Conservation (phyloP, 1,140 invertebrate genomes). For the Brachionus rotundiformis region DNA sequence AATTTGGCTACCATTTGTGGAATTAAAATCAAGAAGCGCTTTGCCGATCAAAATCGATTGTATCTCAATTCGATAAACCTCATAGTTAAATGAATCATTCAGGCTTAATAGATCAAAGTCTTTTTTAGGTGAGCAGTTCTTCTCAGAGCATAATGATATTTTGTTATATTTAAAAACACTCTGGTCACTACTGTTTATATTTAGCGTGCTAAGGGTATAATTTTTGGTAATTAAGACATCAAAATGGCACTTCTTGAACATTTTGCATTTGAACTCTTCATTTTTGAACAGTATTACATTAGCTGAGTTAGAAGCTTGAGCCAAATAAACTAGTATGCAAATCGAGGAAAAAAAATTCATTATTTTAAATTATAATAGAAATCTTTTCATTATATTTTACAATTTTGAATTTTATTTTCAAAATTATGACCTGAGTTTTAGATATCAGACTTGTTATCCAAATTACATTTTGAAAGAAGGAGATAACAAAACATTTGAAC, state of each 20-base stretch:
- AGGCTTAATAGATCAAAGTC: background rate
- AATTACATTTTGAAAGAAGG: background rate
- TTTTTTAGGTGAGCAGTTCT: background rate
- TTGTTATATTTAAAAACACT: background rate
- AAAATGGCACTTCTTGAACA: constrained; percentile 15
- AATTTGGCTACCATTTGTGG: too few relatives aligned
- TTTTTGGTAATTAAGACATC: background rate
- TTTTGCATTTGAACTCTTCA: constrained; percentile 21
- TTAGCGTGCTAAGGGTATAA: background rate
- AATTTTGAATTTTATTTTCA: background rate
- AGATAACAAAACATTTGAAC: background rate
- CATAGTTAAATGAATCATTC: background rate
- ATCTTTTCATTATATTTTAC: background rate
- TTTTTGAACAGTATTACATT: background rate
- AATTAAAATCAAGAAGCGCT: background rate
- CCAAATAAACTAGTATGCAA: background rate
- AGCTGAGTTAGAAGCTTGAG: background rate
- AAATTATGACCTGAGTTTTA: constrained; percentile 9
- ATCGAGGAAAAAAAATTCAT: background rate
- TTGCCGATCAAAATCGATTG: background rate
- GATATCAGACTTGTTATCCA: background rate
- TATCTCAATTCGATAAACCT: background rate
- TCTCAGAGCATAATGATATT: background rate
- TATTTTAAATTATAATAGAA: background rate
- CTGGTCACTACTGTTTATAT: background rate